These are phyloP conservation scores for Oncorhynchus gorbuscha DNA, from an alignment of 2,113 vertebrate genomes.

Conservation along the genomic window DNA sequence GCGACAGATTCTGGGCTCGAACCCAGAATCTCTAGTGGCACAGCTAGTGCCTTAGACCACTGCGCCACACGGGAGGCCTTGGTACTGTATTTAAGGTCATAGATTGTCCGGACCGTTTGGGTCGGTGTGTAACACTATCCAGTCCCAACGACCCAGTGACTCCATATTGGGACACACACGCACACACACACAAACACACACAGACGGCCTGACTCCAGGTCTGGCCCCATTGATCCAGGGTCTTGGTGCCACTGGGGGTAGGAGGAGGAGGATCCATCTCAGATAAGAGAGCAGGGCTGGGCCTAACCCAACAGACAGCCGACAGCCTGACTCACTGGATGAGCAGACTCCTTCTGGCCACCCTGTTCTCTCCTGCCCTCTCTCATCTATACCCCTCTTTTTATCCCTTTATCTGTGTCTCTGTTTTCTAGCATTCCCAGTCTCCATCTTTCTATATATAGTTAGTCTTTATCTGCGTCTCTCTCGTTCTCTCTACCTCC, in stretches of 20 bases:
- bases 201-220: background rate
- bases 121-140: constrained; percentile 31
- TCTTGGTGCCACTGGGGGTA: constrained; percentile 36
- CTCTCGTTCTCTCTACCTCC: background rate
- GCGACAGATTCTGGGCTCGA: too few relatives aligned
- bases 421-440: background rate
- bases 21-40: too few relatives aligned
- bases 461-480: background rate
- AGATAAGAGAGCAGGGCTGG: constrained; percentile 37
- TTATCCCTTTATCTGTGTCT: background rate
- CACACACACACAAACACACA: background rate
- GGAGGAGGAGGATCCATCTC: constrained; percentile 4
- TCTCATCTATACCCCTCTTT: background rate
- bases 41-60: too few relatives aligned
- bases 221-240: constrained; percentile 37
- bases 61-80: too few relatives aligned
- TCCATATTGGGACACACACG: background rate
- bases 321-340: constrained; percentile 18
- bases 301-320: constrained; percentile 1
- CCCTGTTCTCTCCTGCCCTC: background rate
- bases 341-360: background rate
- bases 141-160: constrained; percentile 11
- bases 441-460: background rate
- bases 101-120: constrained; percentile 5
- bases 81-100: background rate